Evolutionary conservation across 2,888 invertebrate species (phyloP).

Genomic region (Branchellion lobata): DNA sequence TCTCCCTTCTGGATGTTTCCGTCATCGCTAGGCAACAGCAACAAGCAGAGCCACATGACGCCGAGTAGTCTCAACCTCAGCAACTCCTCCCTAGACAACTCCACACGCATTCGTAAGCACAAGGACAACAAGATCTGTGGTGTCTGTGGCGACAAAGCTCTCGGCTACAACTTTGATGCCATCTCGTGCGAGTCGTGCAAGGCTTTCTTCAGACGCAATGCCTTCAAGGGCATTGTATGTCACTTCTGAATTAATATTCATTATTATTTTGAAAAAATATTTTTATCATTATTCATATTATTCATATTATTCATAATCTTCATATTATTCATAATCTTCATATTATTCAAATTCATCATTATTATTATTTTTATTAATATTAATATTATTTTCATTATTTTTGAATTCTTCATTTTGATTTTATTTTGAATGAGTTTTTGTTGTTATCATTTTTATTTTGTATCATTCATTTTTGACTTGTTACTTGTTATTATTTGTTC

Average conservation of each 20-base stretch:
- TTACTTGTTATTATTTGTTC: no score
- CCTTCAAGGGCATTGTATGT: constrained; percentile 62
- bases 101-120: constrained; percentile 55
- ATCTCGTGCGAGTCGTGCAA: constrained; percentile 63
- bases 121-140: constrained; percentile 63
- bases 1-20: constrained; percentile 38
- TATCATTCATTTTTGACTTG: no score
- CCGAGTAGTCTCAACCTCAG: not conserved
- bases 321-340: not conserved
- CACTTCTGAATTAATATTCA: not conserved
- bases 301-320: no score
- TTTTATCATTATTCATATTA: no score
- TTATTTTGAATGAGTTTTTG: not conserved
- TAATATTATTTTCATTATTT: no score
- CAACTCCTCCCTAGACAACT: not conserved
- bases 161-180: constrained; percentile 63
- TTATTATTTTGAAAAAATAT: no score
- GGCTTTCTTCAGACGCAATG: constrained; percentile 63
- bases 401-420: no score
- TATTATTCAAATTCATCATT: not conserved
- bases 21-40: not conserved
- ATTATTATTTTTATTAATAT: not conserved
- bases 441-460: no score
- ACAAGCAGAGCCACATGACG: not conserved
- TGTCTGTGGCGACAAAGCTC: constrained; percentile 61